Evolutionary conservation across 2,888 invertebrate species (phyloP), one percentile per base, ranked within the genome.

Genomic region (Endotricha flammealis): DNA sequence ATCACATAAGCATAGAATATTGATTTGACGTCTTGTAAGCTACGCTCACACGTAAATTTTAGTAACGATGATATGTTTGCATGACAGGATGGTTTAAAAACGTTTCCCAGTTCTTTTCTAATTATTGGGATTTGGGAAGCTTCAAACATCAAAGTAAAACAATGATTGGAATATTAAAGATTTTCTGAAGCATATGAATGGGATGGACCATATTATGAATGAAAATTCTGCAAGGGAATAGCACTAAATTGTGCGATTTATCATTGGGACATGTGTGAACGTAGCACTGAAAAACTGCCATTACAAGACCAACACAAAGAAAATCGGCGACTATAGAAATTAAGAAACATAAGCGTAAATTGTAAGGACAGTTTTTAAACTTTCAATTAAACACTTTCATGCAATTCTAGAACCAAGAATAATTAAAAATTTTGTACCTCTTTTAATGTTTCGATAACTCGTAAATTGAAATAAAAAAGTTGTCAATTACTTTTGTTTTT

Each of bases 1-100:
- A 60, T 57, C 70, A 82, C 76, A 73, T 57, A 80, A 80, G 79
- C 78, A 50, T 56, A 51, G 36, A 53, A 50, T n/a, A 55, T 58
- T 36, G 55, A 53, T 49, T 38, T 44, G 44, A 42, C 48, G 46
- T 22, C 30, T 33, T 3, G 32, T 25, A 33, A 25, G 25, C 32
- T 17, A 29, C 31, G 16, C 37, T 24, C 14, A 32, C 25, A 14
- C 7, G n/a, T n/a, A n/a, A n/a, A n/a, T n/a, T n/a, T n/a, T n/a
- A n/a, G n/a, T n/a, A n/a, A n/a, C n/a, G n/a, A n/a, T n/a, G n/a
- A n/a, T n/a, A n/a, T n/a, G n/a, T n/a, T n/a, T n/a, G n/a, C n/a
- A n/a, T n/a, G n/a, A n/a, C n/a, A n/a, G n/a, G n/a, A n/a, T n/a
- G n/a, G n/a, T n/a, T n/a, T n/a, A n/a, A n/a, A n/a, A n/a, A n/a